These are phyloP conservation scores for Cybosia mesomella DNA, from an alignment of 2,888 invertebrate genomes.

Conservation along the genomic window DNA sequence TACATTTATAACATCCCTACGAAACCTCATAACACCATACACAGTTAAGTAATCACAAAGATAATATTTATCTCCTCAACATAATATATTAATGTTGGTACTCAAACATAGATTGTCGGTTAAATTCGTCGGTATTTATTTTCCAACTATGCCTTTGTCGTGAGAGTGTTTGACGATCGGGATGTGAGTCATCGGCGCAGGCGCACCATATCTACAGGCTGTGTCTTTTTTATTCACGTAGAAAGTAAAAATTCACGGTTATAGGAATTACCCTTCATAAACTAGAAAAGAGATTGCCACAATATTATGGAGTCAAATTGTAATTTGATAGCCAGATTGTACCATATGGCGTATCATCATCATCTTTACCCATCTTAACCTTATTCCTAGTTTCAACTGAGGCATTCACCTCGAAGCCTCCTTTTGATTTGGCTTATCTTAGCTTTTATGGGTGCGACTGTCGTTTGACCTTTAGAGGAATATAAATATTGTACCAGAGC, in stretches of 20 bases:
- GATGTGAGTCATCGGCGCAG: slow-evolving; percentile 78
- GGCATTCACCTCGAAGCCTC: no score
- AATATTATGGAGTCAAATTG: no score
- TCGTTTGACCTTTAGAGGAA: no score
- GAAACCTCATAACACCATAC: slow-evolving; percentile 1
- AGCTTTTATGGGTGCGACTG: no score
- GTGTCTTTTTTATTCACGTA: neutral
- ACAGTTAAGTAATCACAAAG: slow-evolving; percentile 27
- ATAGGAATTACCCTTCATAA: no score
- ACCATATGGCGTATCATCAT: no score
- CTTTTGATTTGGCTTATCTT: no score
- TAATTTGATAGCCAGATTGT: no score
- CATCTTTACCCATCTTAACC: no score
- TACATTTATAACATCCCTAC: neutral
- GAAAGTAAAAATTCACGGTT: neutral
- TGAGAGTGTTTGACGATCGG: slow-evolving; percentile 82
- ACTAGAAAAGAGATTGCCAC: no score
- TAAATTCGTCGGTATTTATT: slow-evolving; percentile 66
- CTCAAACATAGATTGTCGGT: slow-evolving; percentile 62
- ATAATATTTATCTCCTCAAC: slow-evolving; percentile 39
- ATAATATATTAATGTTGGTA: slow-evolving; percentile 39
- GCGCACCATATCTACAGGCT: slow-evolving; percentile 57
- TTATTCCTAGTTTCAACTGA: no score
- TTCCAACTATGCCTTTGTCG: slow-evolving; percentile 79
- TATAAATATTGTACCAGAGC: no score